Evolutionary conservation across 2,797 vertebrate species (phyloP), one percentile per base, ranked within the genome.

Genomic region (Poecile montanus): DNA sequence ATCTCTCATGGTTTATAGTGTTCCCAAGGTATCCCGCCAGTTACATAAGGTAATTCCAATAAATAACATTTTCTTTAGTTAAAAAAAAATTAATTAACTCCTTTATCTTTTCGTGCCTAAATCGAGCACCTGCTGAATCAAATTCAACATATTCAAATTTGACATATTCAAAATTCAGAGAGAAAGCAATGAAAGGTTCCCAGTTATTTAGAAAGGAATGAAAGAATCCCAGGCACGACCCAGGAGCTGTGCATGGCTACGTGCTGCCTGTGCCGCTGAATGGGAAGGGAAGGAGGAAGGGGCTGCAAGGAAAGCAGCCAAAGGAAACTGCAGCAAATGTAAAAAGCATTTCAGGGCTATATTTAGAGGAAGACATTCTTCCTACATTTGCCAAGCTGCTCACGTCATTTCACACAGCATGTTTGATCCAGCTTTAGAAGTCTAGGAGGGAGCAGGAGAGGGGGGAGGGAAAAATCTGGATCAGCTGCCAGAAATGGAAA

Each of bases 351-450:
- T 86, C 57, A 23, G 40, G 45, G 67, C 78, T 96, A 92, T 95
- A 93, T 96, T 95, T 97, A 97, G 94, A 88, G 63, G 56, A 93
- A 96, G 95, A 81, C 82, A 89, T 94, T 91, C 86, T 92, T 90
- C 81, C 71, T 56, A 2, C 79, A 17, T 77, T 95, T 88, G 92
- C 93, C 87, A 93, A 88, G 91, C 88, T 79, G 58, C 61, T 91
- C 93, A 93, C 92, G 85, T 94, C 95, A 94, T 75, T 91, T 93
- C 91, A 93, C 92, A 88, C 77, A 88, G 83, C 83, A 44, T 83
- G 89, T 76, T 82, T 95, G 53, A 94, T 81, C 86, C 94, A 93
- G 91, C 89, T 94, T 85, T 94, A 38, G 79, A 79, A 90, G 87
- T 71, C 72, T 80, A 5, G 27, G 82, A 91, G 79, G 66, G 82